phyloP scores from a whole-genome alignment of 2,888 invertebrate genomes.

The Scelioninae gen. 1 region DNA sequence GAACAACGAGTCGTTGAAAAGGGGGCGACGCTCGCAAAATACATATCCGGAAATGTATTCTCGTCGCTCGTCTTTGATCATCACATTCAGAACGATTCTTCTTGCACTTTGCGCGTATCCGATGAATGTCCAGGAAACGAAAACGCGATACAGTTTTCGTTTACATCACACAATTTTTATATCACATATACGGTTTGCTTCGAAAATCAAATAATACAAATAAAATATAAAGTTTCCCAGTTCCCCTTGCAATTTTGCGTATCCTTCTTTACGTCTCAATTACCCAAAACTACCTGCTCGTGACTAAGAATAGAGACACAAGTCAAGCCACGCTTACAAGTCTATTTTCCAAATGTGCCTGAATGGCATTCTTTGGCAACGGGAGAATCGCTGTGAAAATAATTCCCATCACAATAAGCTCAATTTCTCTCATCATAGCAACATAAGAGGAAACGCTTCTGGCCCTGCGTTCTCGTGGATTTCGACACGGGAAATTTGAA shows the following conservation, averaged over 20 bases:
- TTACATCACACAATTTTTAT: too few relatives aligned
- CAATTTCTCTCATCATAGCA: slow-evolving; percentile 53
- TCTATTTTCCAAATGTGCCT: slow-evolving; percentile 52
- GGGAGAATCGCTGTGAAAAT: slow-evolving; percentile 59
- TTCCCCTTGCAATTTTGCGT: slow-evolving; percentile 27
- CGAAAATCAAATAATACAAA: slow-evolving; percentile 16
- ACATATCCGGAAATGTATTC: slow-evolving; percentile 58
- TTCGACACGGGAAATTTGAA: slow-evolving; percentile 7
- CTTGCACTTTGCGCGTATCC: slow-evolving; percentile 34
- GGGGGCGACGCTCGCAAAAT: slow-evolving; percentile 55
- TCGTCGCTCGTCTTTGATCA: slow-evolving; percentile 58
- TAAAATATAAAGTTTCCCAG: slow-evolving; percentile 50
- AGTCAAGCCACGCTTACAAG: slow-evolving; percentile 65
- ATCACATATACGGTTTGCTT: not conserved
- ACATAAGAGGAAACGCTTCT: slow-evolving; percentile 30
- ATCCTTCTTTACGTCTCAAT: slow-evolving; percentile 77
- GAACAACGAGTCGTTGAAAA: slow-evolving; percentile 54
- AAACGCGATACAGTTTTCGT: slow-evolving; percentile 41
- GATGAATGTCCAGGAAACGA: slow-evolving; percentile 51
- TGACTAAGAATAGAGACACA: slow-evolving; percentile 59
- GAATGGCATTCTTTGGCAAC: slow-evolving; percentile 45
- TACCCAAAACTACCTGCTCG: slow-evolving; percentile 76
- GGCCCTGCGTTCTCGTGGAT: not conserved
- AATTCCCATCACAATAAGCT: slow-evolving; percentile 43
- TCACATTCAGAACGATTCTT: slow-evolving; percentile 17